Base-by-base conservation (phyloP, 2,113 vertebrate genomes). In the Lophochroa leadbeateri region DNA sequence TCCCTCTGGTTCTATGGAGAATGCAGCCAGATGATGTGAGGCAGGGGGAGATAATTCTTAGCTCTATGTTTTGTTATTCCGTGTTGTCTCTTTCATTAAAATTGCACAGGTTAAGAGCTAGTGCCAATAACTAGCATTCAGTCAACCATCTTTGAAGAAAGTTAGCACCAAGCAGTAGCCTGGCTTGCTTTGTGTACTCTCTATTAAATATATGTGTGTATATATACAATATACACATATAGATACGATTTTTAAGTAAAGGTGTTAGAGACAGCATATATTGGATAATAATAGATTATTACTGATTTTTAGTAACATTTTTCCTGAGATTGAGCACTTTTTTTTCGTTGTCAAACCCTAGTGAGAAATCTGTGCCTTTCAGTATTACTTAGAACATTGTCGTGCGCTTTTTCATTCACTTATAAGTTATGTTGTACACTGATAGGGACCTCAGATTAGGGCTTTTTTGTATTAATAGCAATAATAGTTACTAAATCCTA, bases 1-100 rank as follows among this genome's bases (percentile, higher is more conserved):
- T 98, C 98, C 98, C 98, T 98, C 98, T 98, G 98, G 98, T 99
- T 98, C 98, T 98, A 98, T 99, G 99, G 98, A 99, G 98, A 98
- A 98, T 98, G 98, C 98, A 99, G 98, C 98, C 98, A 98, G 98
- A 98, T 98, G 94, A 94, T 65, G 96, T 84, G 64, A 64, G 53
- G 75, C 2, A 35, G 0, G 35, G 60, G 24, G 53, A 58, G 76
- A 57, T 24, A 21, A 23, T 86, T 90, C 92, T 88, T 69, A 72
- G 61, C 93, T 95, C 94, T 96, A 90, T 94, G 57, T 92, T 96
- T 96, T 94, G 94, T 95, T 97, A 72, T 83, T 95, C 92, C 17
- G 74, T 82, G 76, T 88, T 95, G 96, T 95, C 92, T 97, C 94
- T 96, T 86, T 41, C 84, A 79, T 80, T 94, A 71, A 83, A 85